Base-by-base conservation (phyloP, 2,888 invertebrate species). In the Trissolcus brochymenae region DNA sequence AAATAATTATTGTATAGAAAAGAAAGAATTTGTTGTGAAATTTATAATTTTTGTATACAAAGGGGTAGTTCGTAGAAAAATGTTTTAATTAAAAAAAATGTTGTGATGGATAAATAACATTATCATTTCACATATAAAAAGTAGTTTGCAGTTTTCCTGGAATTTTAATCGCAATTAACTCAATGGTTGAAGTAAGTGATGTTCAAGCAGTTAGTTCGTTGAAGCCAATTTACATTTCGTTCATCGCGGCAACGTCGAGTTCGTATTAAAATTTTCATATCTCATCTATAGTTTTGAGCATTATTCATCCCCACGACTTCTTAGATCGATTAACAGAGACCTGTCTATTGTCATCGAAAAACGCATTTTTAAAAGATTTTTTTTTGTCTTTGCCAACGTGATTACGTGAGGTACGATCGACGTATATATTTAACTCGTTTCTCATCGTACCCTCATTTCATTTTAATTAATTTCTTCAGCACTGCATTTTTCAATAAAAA, bases 361-460 rank as follows among this genome's bases (percentile, higher is more conserved):
- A 50, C 35, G 61, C 66, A 29, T 41, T 35, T 35, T 35, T 35
- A 1, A 11, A 35, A 35, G 66, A 56, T 51, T 53, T 74, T 67
- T 19, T 57, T 75, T 68, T 57, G 64, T 75, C 62, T 68, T 29
- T 62, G 74, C n/a, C 66, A 14, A 56, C 53, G 40, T 61, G 60
- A 73, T 72, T 65, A 61, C 49, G 60, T 51, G 40, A 65, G 54
- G 50, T 57, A 29, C 61, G 60, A 7, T 13, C 35, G 13, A 35
- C 25, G 19, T 57, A 14, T 64, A 54, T 74, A 81, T 80, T 79
- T 81, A 74, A 16, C 35, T 67, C 81, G 78, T 80, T 81, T 74
- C 79, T 76, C 78, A 46, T 76, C 76, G 40, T 65, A 46, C 57
- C 54, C 16, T 50, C 54, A 43, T 60, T 65, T 55, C 59, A 56